Base-by-base conservation (phyloP, 1,140 invertebrate species). In the Penaeus chinensis region DNA sequence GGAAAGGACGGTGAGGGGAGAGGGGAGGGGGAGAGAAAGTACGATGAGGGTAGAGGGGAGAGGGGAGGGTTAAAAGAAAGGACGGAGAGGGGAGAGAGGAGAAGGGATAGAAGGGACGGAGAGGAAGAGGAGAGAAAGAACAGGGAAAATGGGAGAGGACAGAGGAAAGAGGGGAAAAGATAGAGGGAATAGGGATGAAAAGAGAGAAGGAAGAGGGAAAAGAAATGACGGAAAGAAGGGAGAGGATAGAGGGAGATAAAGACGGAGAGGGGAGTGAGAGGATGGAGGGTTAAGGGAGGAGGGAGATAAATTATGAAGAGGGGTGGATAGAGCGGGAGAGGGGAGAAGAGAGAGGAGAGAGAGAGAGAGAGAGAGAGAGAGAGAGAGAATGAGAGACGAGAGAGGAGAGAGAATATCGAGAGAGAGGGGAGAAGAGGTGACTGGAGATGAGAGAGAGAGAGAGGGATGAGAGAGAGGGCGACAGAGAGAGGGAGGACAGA, bases 371-470 rank as follows among this genome's bases (percentile, higher is more conserved):
- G 5, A 2, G 5, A 5, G 5, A 5, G 5, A 2, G 5, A 5
- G 5, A 5, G 16, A 65, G n/a, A 18, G 63, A 66, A 20, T 3
- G 7, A 37, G 37, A 5, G 37, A 37, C 2, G 37, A 37, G 37
- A 37, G 37, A 37, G 37, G 5, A 5, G 5, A 5, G 5, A 5
- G 5, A 5, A 37, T 2, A 37, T 2, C 2, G 37, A 37, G 37
- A 37, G 37, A 37, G 37, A 37, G 37, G 5, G 37, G 5, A 5
- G 5, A 5, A 37, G 37, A 37, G 37, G 5, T 37, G 5, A 5
- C 2, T 2, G 5, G 37, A 37, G 2, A 37, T 2, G 5, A 5
- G 5, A 5, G 5, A 5, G 5, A 5, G 5, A 5, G 5, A 5
- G 5, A 5, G 5, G 37, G 5, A 5, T 7, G 37, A 42, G 37